Evolutionary conservation across 2,113 vertebrate genomes (phyloP).

Genomic region (Podilymbus podiceps): DNA sequence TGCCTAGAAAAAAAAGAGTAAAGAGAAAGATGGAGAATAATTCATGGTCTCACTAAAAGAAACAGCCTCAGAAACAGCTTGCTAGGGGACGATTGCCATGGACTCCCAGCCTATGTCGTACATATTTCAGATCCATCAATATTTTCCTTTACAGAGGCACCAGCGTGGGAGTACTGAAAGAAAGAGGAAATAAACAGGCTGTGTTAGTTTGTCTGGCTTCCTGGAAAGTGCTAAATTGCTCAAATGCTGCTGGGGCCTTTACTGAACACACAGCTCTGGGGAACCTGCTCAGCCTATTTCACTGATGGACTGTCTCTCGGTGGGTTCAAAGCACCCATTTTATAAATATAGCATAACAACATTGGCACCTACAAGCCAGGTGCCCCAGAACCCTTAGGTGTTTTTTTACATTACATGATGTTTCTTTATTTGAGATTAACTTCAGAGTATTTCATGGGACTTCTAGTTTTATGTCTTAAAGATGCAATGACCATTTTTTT

Average conservation of each 20-base stretch:
- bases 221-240: constrained; percentile 59
- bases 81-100: background rate
- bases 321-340: background rate
- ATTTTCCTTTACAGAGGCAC: constrained; percentile 53
- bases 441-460: background rate
- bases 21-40: background rate
- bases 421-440: background rate
- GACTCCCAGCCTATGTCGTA: constrained; percentile 23
- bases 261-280: background rate
- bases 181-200: constrained; percentile 56
- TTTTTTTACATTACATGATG: background rate
- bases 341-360: background rate
- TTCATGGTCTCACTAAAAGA: background rate
- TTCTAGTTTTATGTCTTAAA: background rate
- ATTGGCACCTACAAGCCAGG: background rate
- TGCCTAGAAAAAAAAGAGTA: background rate
- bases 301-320: background rate
- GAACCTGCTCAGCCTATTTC: background rate
- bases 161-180: constrained; percentile 47
- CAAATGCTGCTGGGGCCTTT: constrained; percentile 37
- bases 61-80: constrained; percentile 43
- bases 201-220: constrained; percentile 45
- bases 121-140: constrained; percentile 58
- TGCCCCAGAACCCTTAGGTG: background rate
- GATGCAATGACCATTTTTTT: background rate